A percentile compares a stretch with the other conserved stretches of the same genome.
phyloP scores from a whole-genome alignment of 2,888 invertebrate species.

The Caenorhabditis becei region DNA sequence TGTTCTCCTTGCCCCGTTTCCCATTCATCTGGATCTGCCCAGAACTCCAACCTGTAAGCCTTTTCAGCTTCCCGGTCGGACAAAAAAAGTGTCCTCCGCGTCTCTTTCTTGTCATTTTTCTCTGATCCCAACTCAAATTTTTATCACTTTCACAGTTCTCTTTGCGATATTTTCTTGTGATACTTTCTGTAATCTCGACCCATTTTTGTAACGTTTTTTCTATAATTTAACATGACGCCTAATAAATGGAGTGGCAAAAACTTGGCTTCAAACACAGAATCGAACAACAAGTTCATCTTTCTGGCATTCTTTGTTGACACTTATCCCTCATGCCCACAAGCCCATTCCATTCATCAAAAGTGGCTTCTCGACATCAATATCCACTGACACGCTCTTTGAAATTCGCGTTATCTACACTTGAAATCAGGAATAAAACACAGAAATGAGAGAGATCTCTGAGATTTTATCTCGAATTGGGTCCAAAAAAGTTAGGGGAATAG shows the following conservation, averaged over 20 bases:
- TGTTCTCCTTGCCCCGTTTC: not conserved
- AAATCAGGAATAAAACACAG: not conserved
- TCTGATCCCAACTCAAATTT: too few species aligned
- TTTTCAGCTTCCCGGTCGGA: not conserved
- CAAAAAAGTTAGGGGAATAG: not conserved
- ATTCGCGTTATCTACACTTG: not conserved
- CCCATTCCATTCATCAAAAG: not conserved
- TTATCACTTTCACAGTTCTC: too few species aligned
- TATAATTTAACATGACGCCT: not conserved
- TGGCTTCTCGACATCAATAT: not conserved
- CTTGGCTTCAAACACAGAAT: not conserved
- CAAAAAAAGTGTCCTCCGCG: conserved; percentile 20
- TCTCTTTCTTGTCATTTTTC: not conserved
- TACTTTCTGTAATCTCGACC: not conserved
- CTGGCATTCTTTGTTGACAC: too few species aligned
- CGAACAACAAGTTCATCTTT: not conserved
- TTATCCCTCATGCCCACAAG: not conserved
- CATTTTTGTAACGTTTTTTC: not conserved
- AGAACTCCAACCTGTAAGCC: not conserved
- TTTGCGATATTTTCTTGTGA: not conserved
- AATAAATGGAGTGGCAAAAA: conserved; percentile 23
- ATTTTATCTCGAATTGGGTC: not conserved
- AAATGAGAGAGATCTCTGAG: not conserved
- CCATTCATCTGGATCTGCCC: conserved; percentile 10
- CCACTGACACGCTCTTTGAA: not conserved